Conservation (phyloP, 2,797 vertebrate genomes). For the Gephyroberyx darwinii region DNA sequence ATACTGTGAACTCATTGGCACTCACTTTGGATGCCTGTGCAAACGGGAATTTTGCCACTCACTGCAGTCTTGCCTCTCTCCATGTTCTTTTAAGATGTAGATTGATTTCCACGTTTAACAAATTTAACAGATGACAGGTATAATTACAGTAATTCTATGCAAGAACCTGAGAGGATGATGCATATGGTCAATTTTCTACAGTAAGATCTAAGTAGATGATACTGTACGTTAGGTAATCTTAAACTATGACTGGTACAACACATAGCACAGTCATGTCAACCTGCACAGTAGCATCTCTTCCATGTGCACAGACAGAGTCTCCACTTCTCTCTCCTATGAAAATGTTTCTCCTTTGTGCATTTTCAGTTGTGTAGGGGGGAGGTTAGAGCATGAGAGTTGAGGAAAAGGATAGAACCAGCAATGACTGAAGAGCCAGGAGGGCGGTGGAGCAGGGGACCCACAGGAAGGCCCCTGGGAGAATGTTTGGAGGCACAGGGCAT, state of each 20-base stretch:
- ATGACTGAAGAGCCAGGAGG: background rate
- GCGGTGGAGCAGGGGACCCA: background rate
- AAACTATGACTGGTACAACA: conserved; percentile 13
- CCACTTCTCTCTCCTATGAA: background rate
- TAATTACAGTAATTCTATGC: background rate
- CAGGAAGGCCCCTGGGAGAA: background rate
- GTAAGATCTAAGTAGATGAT: background rate
- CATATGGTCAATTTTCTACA: too few species aligned
- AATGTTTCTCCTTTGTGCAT: background rate
- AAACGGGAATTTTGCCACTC: conserved; percentile 1
- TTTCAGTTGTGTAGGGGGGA: background rate
- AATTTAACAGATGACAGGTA: conserved; percentile 1
- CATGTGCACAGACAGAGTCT: conserved; percentile 1
- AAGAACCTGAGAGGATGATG: too few species aligned
- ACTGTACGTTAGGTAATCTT: conserved; percentile 26
- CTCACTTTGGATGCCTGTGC: conserved; percentile 1
- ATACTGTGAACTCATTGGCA: conserved; percentile 4
- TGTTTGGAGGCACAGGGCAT: background rate
- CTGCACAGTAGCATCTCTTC: conserved; percentile 32
- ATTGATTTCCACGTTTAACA: background rate
- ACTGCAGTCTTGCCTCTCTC: background rate
- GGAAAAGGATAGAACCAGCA: background rate
- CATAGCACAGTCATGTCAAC: conserved; percentile 14
- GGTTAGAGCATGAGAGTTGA: background rate
- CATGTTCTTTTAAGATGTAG: background rate